phyloP scores from a whole-genome alignment of 2,888 invertebrate genomes.

The Sycophila texana region DNA sequence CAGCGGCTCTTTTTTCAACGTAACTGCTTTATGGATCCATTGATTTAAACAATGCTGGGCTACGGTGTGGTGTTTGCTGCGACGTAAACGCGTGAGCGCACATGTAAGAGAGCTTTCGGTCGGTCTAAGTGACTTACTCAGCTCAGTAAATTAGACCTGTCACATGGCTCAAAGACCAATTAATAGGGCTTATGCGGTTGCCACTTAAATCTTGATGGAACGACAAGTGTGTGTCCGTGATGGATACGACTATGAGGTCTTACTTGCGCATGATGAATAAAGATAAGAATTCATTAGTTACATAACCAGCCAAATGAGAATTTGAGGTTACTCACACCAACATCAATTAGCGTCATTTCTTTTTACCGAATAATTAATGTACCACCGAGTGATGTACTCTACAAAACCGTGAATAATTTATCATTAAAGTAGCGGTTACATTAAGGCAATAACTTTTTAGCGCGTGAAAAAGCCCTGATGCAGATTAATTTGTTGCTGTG shows the following conservation, averaged over 20 bases:
- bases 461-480: too few species aligned
- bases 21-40: too few species aligned
- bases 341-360: too few species aligned
- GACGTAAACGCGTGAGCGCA: neutral
- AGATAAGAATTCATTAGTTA: neutral
- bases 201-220: conserved; percentile 37
- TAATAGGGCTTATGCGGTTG: conserved; percentile 40
- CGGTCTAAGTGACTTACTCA: conserved; percentile 34
- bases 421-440: too few species aligned
- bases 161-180: conserved; percentile 37
- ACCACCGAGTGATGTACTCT: too few species aligned
- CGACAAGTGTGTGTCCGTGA: neutral
- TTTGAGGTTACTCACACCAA: too few species aligned
- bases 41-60: neutral
- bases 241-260: neutral
- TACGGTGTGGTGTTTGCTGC: too few species aligned
- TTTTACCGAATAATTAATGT: neutral
- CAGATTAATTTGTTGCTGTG: too few species aligned
- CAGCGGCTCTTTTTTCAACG: too few species aligned
- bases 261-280: conserved; percentile 18
- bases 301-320: too few species aligned
- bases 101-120: conserved; percentile 29
- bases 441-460: too few species aligned
- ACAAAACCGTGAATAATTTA: too few species aligned
- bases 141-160: conserved; percentile 36